Base-by-base conservation (phyloP, 2,113 vertebrate genomes). In the Dasyprocta punctata region DNA sequence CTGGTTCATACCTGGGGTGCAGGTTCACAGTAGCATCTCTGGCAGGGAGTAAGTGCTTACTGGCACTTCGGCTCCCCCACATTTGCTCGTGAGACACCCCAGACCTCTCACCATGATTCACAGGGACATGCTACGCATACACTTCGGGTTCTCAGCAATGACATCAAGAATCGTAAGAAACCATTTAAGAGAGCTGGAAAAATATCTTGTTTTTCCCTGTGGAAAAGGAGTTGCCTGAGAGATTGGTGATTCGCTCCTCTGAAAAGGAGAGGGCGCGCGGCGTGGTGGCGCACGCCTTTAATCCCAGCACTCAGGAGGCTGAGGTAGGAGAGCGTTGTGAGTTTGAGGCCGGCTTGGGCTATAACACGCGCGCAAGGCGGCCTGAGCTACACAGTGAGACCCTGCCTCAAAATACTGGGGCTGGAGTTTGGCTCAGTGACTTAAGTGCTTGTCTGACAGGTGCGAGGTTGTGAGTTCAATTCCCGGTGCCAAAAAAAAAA, bases 81-180 rank as follows among this genome's bases (percentile, higher is more conserved):
- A 12, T 75, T 80, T 26, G 5, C 28, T n/a, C 38, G 7, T 17
- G 1, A 26, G 65, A 47, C 19, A 30, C 20, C 17, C 3, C 9
- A 13, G 1, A 24, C n/a, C 33, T 60, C 4, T 54, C 38, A 12
- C 10, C 1, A 1, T 56, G 49, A 89, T 56, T n/a, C 16, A 19
- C 0, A 3, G 5, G 10, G n/a, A 36, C 49, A 9, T 60, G 7
- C n/a, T 65, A 0, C 16, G 11, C 4, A 36, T 1, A 36, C 58
- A 61, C 33, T 26, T 24, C 7, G 11, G 7, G 28, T 58, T 67
- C 41, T 92, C 14, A 9, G 67, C 67, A 24, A 30, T 10, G 30
- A 22, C 24, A 49, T 67, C 13, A 33, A 88, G 86, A 86, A 14
- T 49, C 13, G 30, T 0, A 77, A 33, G 61, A 52, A 90, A 86